Evolutionary conservation across 2,113 vertebrate genomes (phyloP).

Genomic region (Ascaphus truei): DNA sequence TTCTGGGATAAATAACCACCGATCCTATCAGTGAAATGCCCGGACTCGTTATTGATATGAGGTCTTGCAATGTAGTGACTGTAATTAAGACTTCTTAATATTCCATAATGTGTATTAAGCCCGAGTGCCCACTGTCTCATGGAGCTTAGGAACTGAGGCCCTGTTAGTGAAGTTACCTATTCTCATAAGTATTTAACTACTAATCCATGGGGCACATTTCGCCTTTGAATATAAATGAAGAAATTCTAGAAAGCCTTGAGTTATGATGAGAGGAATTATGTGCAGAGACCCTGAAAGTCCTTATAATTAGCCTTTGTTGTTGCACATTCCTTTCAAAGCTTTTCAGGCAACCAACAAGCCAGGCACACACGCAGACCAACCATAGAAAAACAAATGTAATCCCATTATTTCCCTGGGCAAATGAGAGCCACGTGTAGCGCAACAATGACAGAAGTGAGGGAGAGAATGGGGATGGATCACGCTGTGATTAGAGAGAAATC

Average conservation of each 20-base stretch:
- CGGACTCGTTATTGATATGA: no score
- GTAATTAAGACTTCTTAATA: no score
- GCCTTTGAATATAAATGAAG: conserved; percentile 39
- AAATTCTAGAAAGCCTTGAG: conserved; percentile 37
- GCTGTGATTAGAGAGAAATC: background rate
- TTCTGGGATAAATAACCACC: no score
- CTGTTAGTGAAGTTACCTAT: conserved; percentile 45
- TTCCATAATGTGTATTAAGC: background rate
- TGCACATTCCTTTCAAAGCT: conserved; percentile 36
- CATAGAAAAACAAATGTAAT: conserved; percentile 25
- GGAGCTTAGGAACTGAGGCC: conserved; percentile 6
- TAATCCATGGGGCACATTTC: conserved; percentile 40
- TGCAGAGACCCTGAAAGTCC: conserved; percentile 40
- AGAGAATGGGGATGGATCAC: conserved; percentile 1
- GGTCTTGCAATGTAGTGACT: no score
- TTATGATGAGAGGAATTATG: conserved; percentile 35
- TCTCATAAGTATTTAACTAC: conserved; percentile 23
- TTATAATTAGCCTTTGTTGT: conserved; percentile 42
- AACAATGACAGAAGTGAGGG: background rate
- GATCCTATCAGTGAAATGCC: no score
- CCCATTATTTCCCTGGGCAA: conserved; percentile 30
- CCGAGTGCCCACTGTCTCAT: background rate
- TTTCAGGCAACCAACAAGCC: conserved; percentile 36
- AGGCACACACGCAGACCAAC: conserved; percentile 8
- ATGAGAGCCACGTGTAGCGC: background rate